phyloP scores from a whole-genome alignment of 1,140 invertebrate genomes.

The Eciton burchellii region DNA sequence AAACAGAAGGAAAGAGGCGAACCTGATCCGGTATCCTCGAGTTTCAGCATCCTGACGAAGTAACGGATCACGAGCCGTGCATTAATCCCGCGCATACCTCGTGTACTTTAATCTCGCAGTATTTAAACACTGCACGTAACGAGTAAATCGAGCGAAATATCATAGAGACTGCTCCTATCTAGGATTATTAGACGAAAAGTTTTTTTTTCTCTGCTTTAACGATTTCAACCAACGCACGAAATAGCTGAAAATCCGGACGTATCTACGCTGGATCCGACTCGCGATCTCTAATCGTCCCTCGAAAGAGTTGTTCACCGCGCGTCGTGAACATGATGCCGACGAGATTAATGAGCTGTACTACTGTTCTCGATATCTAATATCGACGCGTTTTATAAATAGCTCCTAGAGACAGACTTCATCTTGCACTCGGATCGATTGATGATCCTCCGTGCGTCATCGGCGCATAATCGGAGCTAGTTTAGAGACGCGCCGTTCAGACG shows the following conservation, averaged over 20 bases:
- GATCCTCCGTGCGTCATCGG: not conserved
- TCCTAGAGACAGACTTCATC: not conserved
- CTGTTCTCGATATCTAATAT: too few species aligned
- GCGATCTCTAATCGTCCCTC: too few species aligned
- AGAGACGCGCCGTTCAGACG: slow-evolving; percentile 25
- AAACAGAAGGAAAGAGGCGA: slow-evolving; percentile 2
- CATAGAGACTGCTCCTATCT: not conserved
- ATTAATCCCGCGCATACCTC: not conserved
- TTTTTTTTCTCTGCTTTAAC: not conserved
- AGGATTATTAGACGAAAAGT: not conserved
- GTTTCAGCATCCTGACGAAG: slow-evolving; percentile 3
- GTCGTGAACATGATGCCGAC: too few species aligned
- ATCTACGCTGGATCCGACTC: too few species aligned
- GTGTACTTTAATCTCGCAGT: not conserved
- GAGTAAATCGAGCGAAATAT: not conserved
- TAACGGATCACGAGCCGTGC: not conserved
- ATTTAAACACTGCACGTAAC: slow-evolving; percentile 2
- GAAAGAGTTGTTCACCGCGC: too few species aligned
- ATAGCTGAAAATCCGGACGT: not conserved
- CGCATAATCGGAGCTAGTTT: slow-evolving; percentile 10
- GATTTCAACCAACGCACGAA: not conserved
- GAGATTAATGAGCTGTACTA: too few species aligned
- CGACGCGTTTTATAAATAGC: too few species aligned
- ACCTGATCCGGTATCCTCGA: not conserved
- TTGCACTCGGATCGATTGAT: not conserved